phyloP scores from a whole-genome alignment of 2,797 vertebrate species.

The Fringilla coelebs region DNA sequence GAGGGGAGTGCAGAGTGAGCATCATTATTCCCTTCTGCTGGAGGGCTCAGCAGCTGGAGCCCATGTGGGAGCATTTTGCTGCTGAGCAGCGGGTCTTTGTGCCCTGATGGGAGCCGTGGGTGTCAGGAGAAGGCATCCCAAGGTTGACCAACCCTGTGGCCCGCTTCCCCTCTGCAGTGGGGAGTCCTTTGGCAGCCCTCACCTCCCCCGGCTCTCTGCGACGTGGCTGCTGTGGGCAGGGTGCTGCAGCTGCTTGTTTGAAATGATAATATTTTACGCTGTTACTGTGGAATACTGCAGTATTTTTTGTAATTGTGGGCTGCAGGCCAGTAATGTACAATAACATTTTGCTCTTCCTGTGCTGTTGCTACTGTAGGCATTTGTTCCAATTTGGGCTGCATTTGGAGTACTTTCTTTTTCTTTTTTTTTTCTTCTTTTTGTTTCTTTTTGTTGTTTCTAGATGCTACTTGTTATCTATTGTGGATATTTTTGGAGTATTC shows the following conservation, averaged over 20 bases:
- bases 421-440: background rate
- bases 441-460: background rate
- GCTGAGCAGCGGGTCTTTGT: background rate
- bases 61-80: background rate
- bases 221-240: background rate
- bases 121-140: fast-evolving
- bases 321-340: slow-evolving; percentile 43
- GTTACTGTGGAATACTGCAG: slow-evolving; percentile 43
- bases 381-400: slow-evolving; percentile 35
- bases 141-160: background rate
- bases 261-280: slow-evolving; percentile 26
- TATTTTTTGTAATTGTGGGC: slow-evolving; percentile 44
- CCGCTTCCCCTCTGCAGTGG: background rate
- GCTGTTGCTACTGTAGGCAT: slow-evolving; percentile 57
- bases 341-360: slow-evolving; percentile 64
- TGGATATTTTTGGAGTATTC: slow-evolving; percentile 62
- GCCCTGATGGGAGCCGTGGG: fast-evolving
- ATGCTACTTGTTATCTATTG: slow-evolving; percentile 36
- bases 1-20: background rate
- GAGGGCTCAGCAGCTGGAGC: background rate
- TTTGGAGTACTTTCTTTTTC: background rate
- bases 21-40: background rate
- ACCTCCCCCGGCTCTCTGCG: background rate
- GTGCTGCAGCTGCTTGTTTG: slow-evolving; percentile 41
- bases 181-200: background rate